Evolutionary conservation across 2,888 invertebrate species (phyloP).

Genomic region (Ectemnius lituratus): DNA sequence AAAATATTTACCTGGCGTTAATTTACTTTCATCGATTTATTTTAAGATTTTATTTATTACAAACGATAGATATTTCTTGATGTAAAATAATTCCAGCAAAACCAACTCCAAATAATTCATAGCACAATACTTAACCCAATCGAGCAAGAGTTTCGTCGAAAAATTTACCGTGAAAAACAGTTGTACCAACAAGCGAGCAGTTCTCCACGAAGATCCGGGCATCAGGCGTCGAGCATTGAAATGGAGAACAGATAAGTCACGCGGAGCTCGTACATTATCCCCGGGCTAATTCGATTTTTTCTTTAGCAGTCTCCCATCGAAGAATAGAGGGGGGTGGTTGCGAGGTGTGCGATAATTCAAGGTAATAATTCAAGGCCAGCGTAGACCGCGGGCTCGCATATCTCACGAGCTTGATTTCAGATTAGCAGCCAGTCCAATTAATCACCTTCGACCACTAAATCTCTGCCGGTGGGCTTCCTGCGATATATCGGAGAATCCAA

Average conservation of each 20-base stretch:
- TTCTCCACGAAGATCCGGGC: neutral
- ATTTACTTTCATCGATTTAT: no score
- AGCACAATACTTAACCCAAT: no score
- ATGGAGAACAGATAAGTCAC: slow-evolving; percentile 15
- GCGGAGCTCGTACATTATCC: slow-evolving; percentile 13
- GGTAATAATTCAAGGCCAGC: slow-evolving; percentile 39
- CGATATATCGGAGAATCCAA: no score
- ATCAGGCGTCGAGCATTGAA: neutral
- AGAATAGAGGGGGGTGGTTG: slow-evolving; percentile 18
- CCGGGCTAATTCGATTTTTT: neutral
- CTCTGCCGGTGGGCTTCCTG: slow-evolving; percentile 9
- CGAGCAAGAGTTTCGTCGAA: no score
- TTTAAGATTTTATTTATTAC: no score
- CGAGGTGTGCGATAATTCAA: slow-evolving; percentile 26
- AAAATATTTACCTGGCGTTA: no score
- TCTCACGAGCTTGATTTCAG: slow-evolving; percentile 42
- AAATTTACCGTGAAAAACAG: no score
- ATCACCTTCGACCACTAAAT: slow-evolving; percentile 45
- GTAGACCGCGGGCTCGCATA: slow-evolving; percentile 31
- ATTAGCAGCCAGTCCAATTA: slow-evolving; percentile 48
- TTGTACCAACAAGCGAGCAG: neutral
- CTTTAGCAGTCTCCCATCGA: slow-evolving; percentile 9
- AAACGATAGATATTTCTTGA: no score
- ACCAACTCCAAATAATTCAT: no score
- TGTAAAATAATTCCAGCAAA: no score